A percentile compares a stretch with the other conserved stretches of the same genome.
Evolutionary conservation across 2,888 invertebrate species (phyloP).

Genomic region (Ochropleura leucogaster): DNA sequence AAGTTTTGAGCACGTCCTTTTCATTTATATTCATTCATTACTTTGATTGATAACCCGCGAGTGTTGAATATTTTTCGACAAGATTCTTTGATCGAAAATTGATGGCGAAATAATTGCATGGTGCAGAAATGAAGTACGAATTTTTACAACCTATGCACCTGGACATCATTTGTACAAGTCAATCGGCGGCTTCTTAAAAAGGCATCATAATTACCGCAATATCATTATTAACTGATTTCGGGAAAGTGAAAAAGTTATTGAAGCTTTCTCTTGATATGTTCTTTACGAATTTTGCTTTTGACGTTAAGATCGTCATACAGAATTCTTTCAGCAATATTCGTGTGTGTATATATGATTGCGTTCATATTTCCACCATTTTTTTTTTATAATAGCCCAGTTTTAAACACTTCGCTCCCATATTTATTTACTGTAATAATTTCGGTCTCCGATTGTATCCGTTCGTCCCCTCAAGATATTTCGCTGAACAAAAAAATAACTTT

Average conservation of each 20-base stretch:
- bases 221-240: conserved; percentile 60
- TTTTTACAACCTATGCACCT: conserved; percentile 77
- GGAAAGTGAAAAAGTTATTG: conserved; percentile 30
- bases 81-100: conserved; percentile 78
- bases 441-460: conserved; percentile 48
- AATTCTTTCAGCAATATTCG: conserved; percentile 1
- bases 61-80: conserved; percentile 66
- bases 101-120: conserved; percentile 80
- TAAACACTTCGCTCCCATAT: conserved; percentile 29
- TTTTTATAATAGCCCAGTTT: conserved; percentile 33
- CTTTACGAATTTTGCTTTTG: conserved; percentile 30
- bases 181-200: conserved; percentile 66
- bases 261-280: conserved; percentile 44
- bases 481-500: conserved; percentile 49
- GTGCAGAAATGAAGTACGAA: conserved; percentile 68
- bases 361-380: conserved; percentile 38
- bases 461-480: conserved; percentile 55
- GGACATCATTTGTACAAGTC: conserved; percentile 76
- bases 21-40: conserved; percentile 54
- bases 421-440: conserved; percentile 53
- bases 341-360: conserved; percentile 27
- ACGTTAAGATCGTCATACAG: not conserved
- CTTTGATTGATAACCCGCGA: conserved; percentile 57
- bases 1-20: conserved; percentile 40
- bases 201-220: conserved; percentile 65